Conservation (phyloP, 2,113 vertebrate species). For the Syngnathoides biaculeatus region DNA sequence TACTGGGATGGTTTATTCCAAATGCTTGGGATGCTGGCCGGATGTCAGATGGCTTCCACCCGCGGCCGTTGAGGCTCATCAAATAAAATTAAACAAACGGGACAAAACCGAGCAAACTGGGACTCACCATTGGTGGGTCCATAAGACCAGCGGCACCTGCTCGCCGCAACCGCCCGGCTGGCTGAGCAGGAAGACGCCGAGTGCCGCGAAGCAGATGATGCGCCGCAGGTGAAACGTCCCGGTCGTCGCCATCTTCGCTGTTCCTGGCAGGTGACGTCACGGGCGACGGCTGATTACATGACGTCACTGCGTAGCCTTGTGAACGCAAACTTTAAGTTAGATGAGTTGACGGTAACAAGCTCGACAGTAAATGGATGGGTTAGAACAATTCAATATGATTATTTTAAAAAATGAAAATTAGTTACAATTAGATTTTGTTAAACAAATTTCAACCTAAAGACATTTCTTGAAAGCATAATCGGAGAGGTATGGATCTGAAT, state of each 20-base stretch:
- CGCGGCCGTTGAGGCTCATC: neutral
- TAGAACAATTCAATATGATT: neutral
- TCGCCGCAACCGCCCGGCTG: neutral
- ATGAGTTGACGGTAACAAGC: too few relatives aligned
- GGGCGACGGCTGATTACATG: neutral
- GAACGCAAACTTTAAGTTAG: neutral
- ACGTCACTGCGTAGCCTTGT: neutral
- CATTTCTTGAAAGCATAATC: too few relatives aligned
- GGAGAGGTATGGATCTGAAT: too few relatives aligned
- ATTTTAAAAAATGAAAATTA: neutral
- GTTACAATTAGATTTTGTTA: too few relatives aligned
- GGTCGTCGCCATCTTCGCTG: slow-evolving; percentile 8
- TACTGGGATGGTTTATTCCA: neutral
- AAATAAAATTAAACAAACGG: neutral
- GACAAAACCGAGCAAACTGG: neutral
- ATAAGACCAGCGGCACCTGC: slow-evolving; percentile 9
- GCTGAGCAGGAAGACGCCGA: neutral
- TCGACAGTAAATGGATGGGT: neutral
- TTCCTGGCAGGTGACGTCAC: slow-evolving; percentile 6
- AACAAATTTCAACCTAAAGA: too few relatives aligned
- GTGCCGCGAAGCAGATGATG: neutral
- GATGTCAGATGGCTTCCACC: neutral
- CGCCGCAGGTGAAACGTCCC: neutral
- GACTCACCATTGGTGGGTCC: slow-evolving; percentile 6
- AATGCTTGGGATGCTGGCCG: neutral